Base-by-base conservation (phyloP, 2,797 vertebrate species). In the Pampus argenteus region DNA sequence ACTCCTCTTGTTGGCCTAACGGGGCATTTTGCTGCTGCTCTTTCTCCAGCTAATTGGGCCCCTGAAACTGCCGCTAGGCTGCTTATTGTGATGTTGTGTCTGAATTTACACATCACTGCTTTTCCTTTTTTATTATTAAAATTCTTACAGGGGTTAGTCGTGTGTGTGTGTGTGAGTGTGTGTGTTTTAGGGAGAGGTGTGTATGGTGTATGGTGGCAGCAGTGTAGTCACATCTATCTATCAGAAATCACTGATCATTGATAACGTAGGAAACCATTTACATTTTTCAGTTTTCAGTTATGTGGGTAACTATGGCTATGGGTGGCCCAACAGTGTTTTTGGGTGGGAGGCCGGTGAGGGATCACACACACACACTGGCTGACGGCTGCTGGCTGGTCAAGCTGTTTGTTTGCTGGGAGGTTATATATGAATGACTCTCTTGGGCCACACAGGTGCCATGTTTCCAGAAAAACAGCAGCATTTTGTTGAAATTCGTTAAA, bases 21-120 rank as follows among this genome's bases (percentile, higher is more conserved):
- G 23, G 38, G 57, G 49, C 40, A 7, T 51, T 79, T 45, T 20
- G 38, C 38, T 1, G 1, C 45, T 6, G 48, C 50, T 56, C 74
- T 60, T 42, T 62, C 66, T 48, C 45, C 22, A 18, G 2, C 78
- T 84, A 91, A 91, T 88, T 85, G 82, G 87, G 38, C 56, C 40
- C 73, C 64, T 54, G 79, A 76, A 83, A 70, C 63, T 6, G n/a
- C 55, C 9, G 17, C 28, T 15, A 3, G 69, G 29, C 44, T 44
- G 62, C 71, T 89, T 84, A 88, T 83, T 86, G 79, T 79, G 75
- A 40, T 50, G 14, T 68, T 71, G 77, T 71, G 83, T 81, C 74
- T 87, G 73, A 81, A 87, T 85, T 81, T 91, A 72, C 83, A 81
- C 75, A 79, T 74, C 67, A 44, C 29, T 66, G 78, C 78, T 79